Conservation (phyloP, 2,888 invertebrate genomes). For the Andrena dorsata region DNA sequence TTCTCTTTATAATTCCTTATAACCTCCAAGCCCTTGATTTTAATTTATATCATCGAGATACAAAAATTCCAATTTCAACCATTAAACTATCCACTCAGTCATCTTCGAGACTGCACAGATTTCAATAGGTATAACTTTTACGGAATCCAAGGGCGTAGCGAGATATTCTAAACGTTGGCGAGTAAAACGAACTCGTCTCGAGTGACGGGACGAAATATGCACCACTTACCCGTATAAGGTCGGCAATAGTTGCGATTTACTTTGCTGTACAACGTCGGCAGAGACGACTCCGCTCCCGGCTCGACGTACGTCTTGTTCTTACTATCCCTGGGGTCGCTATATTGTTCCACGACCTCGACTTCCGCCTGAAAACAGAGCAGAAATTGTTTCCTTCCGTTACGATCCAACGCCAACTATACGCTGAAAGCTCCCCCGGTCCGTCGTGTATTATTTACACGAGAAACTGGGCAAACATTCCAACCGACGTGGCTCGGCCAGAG, state of each 20-base stretch:
- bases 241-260: conserved; percentile 87
- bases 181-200: conserved; percentile 1
- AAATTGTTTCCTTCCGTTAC: conserved; percentile 61
- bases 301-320: conserved; percentile 83
- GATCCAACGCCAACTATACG: background rate
- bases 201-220: conserved; percentile 19
- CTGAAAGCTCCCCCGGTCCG: conserved; percentile 15
- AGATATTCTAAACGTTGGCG: background rate
- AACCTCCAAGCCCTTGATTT: too few species aligned
- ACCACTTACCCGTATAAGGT: conserved; percentile 86
- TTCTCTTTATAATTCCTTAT: too few species aligned
- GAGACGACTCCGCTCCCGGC: conserved; percentile 83
- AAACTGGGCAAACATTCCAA: conserved; percentile 2
- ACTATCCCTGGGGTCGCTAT: conserved; percentile 91
- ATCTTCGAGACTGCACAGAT: background rate
- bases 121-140: background rate
- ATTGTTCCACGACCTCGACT: conserved; percentile 91
- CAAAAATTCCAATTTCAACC: background rate
- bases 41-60: too few species aligned
- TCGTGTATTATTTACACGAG: conserved; percentile 5
- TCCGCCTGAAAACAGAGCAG: conserved; percentile 82
- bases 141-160: background rate
- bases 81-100: background rate
- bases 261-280: conserved; percentile 85
- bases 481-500: conserved; percentile 12